A percentile compares a stretch with the other conserved stretches of the same genome.
phyloP scores from a whole-genome alignment of 2,113 vertebrate genomes.

The Megaceryle maxima region DNA sequence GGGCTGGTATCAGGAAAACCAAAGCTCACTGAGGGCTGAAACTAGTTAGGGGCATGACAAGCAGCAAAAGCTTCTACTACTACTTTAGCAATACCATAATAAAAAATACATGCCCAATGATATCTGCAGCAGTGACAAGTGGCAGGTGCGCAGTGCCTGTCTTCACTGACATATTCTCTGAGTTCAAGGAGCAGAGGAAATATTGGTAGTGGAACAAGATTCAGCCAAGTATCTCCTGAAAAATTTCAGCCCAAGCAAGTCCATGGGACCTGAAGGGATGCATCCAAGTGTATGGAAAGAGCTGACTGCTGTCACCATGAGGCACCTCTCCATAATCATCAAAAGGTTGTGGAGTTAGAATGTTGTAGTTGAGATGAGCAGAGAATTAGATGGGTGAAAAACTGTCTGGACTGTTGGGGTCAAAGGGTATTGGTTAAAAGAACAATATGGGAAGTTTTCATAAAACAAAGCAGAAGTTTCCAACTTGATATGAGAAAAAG shows the following conservation, averaged over 20 bases:
- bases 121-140: not conserved
- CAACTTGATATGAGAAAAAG: not conserved
- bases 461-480: not conserved
- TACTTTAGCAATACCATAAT: not conserved
- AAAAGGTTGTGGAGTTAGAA: not conserved
- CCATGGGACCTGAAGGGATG: not conserved
- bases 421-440: not conserved
- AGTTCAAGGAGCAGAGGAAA: not conserved
- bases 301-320: not conserved
- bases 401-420: not conserved
- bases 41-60: not conserved
- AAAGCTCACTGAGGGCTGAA: not conserved
- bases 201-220: not conserved
- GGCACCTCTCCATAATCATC: not conserved
- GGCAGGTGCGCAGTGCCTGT: not conserved
- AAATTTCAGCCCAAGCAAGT: not conserved
- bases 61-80: not conserved
- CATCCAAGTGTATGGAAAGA: not conserved
- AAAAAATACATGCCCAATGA: not conserved
- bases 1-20: not conserved
- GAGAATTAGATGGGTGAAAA: not conserved
- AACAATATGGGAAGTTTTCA: not conserved
- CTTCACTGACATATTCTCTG: not conserved
- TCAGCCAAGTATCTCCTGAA: not conserved
- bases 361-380: not conserved